Evolutionary conservation across 2,888 invertebrate species (phyloP).

Genomic region (Serripes groenlandicus): DNA sequence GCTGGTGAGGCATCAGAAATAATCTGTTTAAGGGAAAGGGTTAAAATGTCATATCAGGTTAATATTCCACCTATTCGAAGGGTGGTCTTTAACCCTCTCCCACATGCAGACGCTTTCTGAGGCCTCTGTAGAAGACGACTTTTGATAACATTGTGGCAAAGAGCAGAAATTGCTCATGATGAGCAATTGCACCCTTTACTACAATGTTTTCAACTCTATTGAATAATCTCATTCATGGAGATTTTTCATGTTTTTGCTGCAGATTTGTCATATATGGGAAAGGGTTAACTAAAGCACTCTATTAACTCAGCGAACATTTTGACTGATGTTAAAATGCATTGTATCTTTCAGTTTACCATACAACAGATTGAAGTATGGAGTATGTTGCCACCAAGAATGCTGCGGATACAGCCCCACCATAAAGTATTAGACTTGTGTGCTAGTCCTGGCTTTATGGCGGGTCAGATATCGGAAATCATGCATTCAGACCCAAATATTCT

Average conservation of each 20-base stretch:
- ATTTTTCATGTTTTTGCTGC: no score
- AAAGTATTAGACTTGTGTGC: constrained; percentile 62
- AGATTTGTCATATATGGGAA: no score
- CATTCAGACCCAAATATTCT: constrained; percentile 53
- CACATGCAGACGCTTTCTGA: no score
- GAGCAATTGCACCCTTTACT: background rate
- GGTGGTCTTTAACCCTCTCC: no score
- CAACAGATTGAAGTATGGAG: constrained; percentile 62
- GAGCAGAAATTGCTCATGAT: background rate
- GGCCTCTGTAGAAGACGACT: background rate
- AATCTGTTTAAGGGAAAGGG: no score
- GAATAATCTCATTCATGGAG: no score
- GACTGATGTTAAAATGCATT: background rate
- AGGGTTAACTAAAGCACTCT: no score
- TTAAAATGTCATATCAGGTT: no score
- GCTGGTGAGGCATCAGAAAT: no score
- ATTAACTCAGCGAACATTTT: no score
- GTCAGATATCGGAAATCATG: constrained; percentile 53
- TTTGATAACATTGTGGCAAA: background rate
- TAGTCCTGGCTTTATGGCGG: constrained; percentile 61
- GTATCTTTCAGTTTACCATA: constrained; percentile 36
- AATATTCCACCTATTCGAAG: no score
- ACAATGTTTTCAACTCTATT: background rate
- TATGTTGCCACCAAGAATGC: constrained; percentile 54
- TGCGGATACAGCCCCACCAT: constrained; percentile 48